phyloP scores from a whole-genome alignment of 2,888 invertebrate species.

The Zaprionus obscuricornis region DNA sequence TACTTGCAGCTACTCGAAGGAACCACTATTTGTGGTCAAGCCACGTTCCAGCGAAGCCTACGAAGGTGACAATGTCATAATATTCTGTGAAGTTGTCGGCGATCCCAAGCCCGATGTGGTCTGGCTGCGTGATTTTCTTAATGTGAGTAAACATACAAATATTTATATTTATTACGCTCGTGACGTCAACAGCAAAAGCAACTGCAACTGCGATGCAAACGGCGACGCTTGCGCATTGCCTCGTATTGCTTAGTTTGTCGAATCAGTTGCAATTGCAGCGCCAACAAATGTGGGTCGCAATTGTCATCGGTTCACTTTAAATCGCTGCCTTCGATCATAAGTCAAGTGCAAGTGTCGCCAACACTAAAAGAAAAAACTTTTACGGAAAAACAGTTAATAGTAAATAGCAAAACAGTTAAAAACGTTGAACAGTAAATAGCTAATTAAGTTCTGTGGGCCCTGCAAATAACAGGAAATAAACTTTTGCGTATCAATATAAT shows the following conservation, averaged over 20 bases:
- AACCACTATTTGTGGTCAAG: conserved; percentile 92
- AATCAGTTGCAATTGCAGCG: conserved; percentile 64
- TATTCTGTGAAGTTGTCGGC: conserved; percentile 94
- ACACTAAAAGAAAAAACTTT: conserved; percentile 41
- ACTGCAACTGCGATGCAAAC: conserved; percentile 3
- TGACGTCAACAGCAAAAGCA: conserved; percentile 52
- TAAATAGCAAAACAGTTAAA: conserved; percentile 5
- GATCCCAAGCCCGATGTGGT: conserved; percentile 94
- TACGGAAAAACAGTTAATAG: conserved; percentile 8
- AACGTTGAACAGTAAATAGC: background rate
- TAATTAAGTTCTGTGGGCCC: conserved; percentile 44
- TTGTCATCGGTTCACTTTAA: conserved; percentile 7
- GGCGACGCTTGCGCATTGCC: conserved; percentile 39
- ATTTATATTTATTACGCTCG: conserved; percentile 2
- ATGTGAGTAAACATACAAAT: too few relatives aligned
- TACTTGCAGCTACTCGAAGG: conserved; percentile 88
- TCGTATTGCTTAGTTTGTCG: conserved; percentile 3
- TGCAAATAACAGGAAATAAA: conserved; percentile 49
- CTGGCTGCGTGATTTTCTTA: conserved; percentile 94
- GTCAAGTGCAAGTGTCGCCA: conserved; percentile 61
- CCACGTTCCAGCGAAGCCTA: conserved; percentile 91
- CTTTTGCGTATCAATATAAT: conserved; percentile 7
- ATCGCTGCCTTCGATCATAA: conserved; percentile 19
- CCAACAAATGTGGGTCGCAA: conserved; percentile 73
- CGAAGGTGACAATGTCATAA: conserved; percentile 94